Evolutionary conservation across 2,888 invertebrate genomes (phyloP).

Genomic region (Pristionchus entomophagus): DNA sequence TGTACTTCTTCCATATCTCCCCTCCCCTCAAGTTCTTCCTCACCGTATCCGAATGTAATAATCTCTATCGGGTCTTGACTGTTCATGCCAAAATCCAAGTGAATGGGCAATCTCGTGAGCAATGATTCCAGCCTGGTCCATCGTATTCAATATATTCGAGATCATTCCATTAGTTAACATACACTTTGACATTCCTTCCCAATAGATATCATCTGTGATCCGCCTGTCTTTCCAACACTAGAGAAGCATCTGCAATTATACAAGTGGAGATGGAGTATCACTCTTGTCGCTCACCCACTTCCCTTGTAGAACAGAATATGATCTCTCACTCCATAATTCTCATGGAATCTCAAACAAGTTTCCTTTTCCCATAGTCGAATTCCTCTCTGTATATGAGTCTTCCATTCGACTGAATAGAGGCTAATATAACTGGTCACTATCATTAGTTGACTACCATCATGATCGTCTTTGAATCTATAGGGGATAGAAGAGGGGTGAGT

Average conservation of each 20-base stretch:
- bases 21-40: background rate
- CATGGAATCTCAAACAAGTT: constrained; percentile 72
- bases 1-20: background rate
- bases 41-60: constrained; percentile 64
- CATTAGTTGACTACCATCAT: constrained; percentile 55
- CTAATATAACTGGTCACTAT: background rate
- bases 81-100: constrained; percentile 74
- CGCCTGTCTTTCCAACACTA: constrained; percentile 71
- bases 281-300: constrained; percentile 58
- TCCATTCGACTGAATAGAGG: constrained; percentile 68
- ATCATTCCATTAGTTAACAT: constrained; percentile 15
- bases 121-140: constrained; percentile 70
- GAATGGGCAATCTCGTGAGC: constrained; percentile 73
- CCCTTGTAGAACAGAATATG: constrained; percentile 71
- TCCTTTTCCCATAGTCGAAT: constrained; percentile 71
- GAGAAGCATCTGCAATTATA: constrained; percentile 70
- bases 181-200: constrained; percentile 74
- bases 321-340: constrained; percentile 69
- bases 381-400: constrained; percentile 63
- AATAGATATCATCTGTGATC: constrained; percentile 73
- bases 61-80: constrained; percentile 71
- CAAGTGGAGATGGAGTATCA: background rate
- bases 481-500: constrained; percentile 67
- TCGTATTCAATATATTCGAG: background rate
- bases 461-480: constrained; percentile 68